Base-by-base conservation (phyloP, 1,140 invertebrate genomes). In the Subanguina moxae region DNA sequence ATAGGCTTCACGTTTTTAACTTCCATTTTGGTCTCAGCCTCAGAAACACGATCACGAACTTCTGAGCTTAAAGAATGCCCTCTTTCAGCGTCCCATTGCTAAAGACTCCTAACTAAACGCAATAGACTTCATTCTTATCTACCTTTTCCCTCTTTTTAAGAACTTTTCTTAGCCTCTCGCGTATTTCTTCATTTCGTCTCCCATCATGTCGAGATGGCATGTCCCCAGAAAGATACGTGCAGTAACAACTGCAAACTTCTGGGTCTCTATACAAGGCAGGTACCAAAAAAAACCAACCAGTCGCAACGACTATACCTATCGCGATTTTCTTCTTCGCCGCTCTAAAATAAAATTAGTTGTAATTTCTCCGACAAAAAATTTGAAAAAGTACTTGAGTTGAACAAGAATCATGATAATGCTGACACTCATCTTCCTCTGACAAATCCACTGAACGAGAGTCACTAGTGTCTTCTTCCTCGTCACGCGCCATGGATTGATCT, bases 151-250 rank as follows among this genome's bases (percentile, higher is more conserved):
- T 25, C n/a, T 61, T 30, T 30, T 61, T 61, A 21, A 61, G 19
- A 19, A 25, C 28, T 30, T 61, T 61, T 19, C 58, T 19, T 30
- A 61, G 28, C 13, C 58, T 19, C n/a, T 61, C 28, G n/a, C 58
- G 58, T 1, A 61, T 61, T 43, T 61, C 58, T 61, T 61, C 58
- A 61, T 61, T 61, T 61, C 58, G 27, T 8, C 58, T 19, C 13
- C 58, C 38, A 32, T 61, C 58, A 28, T 61, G 19, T 3, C 58
- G 58, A 3, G 58, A 28, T 19, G 58, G 58, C 8, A n/a, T 30
- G 8, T 61, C 58, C 3, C 38, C 38, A 30, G 58, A 30, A 61
- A 61, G 27, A 43, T 61, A 61, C 3, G 58, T 32, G 28, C 58
- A 61, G 38, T 61, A 61, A 43, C 58, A 61, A 30, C 58, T 21